Evolutionary conservation across 2,888 invertebrate species (phyloP).

Genomic region (Conchocele bisecta): DNA sequence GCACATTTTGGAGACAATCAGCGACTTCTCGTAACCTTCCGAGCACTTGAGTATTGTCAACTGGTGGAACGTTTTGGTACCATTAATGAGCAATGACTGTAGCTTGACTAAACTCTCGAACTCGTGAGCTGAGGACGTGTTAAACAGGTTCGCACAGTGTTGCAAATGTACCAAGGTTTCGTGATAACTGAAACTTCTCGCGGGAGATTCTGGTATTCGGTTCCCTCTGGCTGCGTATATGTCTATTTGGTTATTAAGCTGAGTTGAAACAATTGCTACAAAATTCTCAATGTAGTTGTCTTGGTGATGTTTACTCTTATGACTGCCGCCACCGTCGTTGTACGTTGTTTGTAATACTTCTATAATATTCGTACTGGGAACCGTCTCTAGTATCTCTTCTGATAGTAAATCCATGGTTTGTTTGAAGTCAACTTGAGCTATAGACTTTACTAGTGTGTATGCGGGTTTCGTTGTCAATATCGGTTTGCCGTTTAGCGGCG

Average conservation of each 20-base stretch:
- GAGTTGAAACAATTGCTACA: conserved; percentile 39
- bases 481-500: too few relatives aligned
- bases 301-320: conserved; percentile 15
- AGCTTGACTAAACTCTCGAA: conserved; percentile 49
- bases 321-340: too few relatives aligned
- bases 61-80: conserved; percentile 56
- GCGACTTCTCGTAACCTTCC: conserved; percentile 52
- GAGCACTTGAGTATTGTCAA: conserved; percentile 55
- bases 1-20: conserved; percentile 52
- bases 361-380: too few relatives aligned
- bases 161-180: conserved; percentile 59
- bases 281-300: conserved; percentile 59
- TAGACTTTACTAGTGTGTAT: too few relatives aligned
- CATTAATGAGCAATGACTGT: conserved; percentile 55
- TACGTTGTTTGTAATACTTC: too few relatives aligned
- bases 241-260: conserved; percentile 32
- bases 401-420: too few relatives aligned
- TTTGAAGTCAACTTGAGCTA: too few relatives aligned
- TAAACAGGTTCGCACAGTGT: conserved; percentile 41
- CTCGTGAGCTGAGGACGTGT: conserved; percentile 12
- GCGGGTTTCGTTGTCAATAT: too few relatives aligned
- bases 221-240: neutral
- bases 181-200: conserved; percentile 29
- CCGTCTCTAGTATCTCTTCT: too few relatives aligned
- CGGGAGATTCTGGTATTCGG: conserved; percentile 5